phyloP scores from a whole-genome alignment of 1,140 invertebrate genomes.

The Drosophila mauritiana region DNA sequence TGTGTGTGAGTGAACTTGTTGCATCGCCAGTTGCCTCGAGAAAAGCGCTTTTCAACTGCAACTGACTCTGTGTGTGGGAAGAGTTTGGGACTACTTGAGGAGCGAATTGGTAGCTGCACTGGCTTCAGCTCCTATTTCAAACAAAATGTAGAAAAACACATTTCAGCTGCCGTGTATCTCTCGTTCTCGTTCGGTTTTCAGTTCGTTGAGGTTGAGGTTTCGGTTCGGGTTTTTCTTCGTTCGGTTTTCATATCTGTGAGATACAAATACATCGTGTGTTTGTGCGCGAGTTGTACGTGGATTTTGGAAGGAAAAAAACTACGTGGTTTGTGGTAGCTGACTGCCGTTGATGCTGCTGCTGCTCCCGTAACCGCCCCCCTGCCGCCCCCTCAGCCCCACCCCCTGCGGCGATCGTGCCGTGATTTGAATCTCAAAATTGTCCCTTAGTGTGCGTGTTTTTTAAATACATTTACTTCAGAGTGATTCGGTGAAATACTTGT shows the following conservation, averaged over 20 bases:
- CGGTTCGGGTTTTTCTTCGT: slow-evolving; percentile 43
- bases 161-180: slow-evolving; percentile 81
- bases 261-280: slow-evolving; percentile 5
- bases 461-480: slow-evolving; percentile 7
- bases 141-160: slow-evolving; percentile 84
- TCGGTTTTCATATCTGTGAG: slow-evolving; percentile 31
- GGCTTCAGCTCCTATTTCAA: slow-evolving; percentile 85
- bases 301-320: slow-evolving; percentile 30
- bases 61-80: slow-evolving; percentile 79
- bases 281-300: slow-evolving; percentile 37
- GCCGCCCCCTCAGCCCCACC: slow-evolving; percentile 10
- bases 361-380: slow-evolving; percentile 64
- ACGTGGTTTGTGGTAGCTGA: slow-evolving; percentile 79
- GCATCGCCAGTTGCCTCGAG: slow-evolving; percentile 68
- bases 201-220: slow-evolving; percentile 34
- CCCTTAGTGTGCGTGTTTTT: slow-evolving; percentile 36
- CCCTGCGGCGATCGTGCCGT: slow-evolving; percentile 36
- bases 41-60: slow-evolving; percentile 71
- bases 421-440: slow-evolving; percentile 47
- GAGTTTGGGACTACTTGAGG: slow-evolving; percentile 85
- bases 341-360: slow-evolving; percentile 62
- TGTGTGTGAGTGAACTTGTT: slow-evolving; percentile 76
- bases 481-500: background rate
- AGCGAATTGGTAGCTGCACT: slow-evolving; percentile 85
- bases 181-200: slow-evolving; percentile 45